Conservation (phyloP, 1,140 invertebrate genomes). For the Orchestia grillus region DNA sequence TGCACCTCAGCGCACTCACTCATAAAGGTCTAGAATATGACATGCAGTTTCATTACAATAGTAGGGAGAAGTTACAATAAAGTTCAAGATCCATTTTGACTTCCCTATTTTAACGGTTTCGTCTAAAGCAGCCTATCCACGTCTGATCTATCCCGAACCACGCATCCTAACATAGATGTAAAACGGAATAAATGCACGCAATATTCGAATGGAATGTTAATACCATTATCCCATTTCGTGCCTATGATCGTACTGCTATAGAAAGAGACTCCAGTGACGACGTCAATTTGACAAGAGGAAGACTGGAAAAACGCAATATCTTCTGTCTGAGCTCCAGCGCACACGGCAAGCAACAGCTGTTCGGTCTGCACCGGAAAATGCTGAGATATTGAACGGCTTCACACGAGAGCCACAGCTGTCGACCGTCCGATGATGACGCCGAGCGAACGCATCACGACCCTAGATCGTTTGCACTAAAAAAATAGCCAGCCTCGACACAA, state of each 20-base stretch:
- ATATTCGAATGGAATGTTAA: neutral
- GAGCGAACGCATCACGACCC: neutral
- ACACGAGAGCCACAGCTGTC: neutral
- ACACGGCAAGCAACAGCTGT: conserved; percentile 14
- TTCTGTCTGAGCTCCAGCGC: neutral
- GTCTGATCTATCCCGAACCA: too few species aligned
- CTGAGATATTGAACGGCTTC: neutral
- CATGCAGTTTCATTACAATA: neutral
- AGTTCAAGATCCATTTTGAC: neutral
- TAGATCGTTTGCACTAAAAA: neutral
- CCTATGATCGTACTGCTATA: neutral
- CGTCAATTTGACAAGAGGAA: neutral
- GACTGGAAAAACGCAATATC: neutral
- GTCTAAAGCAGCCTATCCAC: neutral
- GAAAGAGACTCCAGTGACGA: neutral
- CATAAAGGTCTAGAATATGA: neutral
- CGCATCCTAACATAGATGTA: neutral
- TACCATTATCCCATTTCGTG: neutral
- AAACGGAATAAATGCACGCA: neutral
- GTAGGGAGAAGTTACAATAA: neutral
- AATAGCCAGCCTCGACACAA: neutral
- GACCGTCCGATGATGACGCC: neutral
- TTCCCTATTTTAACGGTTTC: neutral
- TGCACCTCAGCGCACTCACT: neutral
- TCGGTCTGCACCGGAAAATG: neutral